phyloP scores from a whole-genome alignment of 2,888 invertebrate genomes.

The Leptinotarsa tumamoca region DNA sequence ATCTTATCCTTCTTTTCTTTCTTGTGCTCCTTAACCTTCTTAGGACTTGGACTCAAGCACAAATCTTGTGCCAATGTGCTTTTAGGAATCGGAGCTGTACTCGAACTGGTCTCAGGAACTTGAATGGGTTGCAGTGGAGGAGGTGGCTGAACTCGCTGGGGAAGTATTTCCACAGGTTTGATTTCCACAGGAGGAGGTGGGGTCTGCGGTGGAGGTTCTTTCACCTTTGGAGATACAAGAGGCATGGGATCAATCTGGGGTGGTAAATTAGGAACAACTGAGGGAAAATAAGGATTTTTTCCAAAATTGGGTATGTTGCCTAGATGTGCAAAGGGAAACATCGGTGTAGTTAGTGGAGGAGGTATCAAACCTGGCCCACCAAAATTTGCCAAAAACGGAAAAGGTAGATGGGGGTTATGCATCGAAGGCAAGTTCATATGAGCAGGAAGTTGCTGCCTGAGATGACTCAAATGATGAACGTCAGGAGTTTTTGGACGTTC shows the following conservation, averaged over 20 bases:
- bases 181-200: conserved; percentile 28
- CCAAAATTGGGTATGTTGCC: conserved; percentile 68
- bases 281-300: conserved; percentile 72
- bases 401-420: conserved; percentile 63
- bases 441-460: conserved; percentile 40
- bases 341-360: conserved; percentile 45
- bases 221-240: conserved; percentile 49
- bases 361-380: conserved; percentile 62
- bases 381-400: conserved; percentile 69
- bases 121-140: conserved; percentile 35
- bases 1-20: conserved; percentile 77
- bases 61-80: conserved; percentile 28
- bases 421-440: conserved; percentile 48
- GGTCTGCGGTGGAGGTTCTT: conserved; percentile 19
- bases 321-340: conserved; percentile 63
- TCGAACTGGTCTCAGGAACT: conserved; percentile 37
- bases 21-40: conserved; percentile 67
- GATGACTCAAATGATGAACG: conserved; percentile 55
- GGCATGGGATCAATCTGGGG: conserved; percentile 57
- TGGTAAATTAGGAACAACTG: conserved; percentile 72
- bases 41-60: conserved; percentile 37
- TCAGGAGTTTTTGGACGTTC: conserved; percentile 65
- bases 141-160: conserved; percentile 30
- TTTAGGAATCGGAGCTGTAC: conserved; percentile 24
- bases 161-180: conserved; percentile 45